phyloP scores from a whole-genome alignment of 2,113 vertebrate genomes.

The Thomomys bottae region DNA sequence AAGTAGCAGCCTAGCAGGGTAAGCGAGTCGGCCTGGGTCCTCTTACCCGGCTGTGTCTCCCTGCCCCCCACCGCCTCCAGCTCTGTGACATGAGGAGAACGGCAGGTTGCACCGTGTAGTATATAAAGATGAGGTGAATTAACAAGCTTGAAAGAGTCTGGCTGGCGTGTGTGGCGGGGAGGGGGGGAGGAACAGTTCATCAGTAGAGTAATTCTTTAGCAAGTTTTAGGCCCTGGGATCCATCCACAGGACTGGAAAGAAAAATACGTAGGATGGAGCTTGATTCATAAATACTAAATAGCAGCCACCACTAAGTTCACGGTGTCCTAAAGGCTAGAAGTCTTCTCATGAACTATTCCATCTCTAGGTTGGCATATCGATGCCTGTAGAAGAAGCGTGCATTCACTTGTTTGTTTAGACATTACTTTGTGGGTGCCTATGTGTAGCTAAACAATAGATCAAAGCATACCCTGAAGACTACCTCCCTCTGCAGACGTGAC shows the following conservation, averaged over 20 bases:
- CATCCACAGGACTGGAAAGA: background rate
- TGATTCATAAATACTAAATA: background rate
- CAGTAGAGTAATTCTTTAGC: background rate
- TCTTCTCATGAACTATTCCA: background rate
- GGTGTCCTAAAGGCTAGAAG: background rate
- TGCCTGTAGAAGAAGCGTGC: background rate
- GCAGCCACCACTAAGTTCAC: background rate
- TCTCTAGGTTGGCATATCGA: no score
- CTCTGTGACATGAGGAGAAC: slow-evolving; percentile 54
- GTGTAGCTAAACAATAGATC: background rate
- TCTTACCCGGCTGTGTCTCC: background rate
- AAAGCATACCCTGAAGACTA: background rate
- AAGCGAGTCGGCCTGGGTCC: background rate
- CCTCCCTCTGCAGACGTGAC: background rate
- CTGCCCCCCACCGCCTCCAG: slow-evolving; percentile 58
- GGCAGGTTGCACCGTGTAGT: background rate
- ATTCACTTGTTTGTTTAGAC: background rate
- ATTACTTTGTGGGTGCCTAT: slow-evolving; percentile 6
- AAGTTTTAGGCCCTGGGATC: background rate
- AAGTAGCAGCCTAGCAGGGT: no score
- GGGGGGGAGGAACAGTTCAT: background rate
- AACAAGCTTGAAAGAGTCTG: background rate
- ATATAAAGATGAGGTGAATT: slow-evolving; percentile 39
- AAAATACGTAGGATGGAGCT: background rate
- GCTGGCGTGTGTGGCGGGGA: no score